Evolutionary conservation across 2,888 invertebrate genomes (phyloP).

Genomic region (Meloe dianella): DNA sequence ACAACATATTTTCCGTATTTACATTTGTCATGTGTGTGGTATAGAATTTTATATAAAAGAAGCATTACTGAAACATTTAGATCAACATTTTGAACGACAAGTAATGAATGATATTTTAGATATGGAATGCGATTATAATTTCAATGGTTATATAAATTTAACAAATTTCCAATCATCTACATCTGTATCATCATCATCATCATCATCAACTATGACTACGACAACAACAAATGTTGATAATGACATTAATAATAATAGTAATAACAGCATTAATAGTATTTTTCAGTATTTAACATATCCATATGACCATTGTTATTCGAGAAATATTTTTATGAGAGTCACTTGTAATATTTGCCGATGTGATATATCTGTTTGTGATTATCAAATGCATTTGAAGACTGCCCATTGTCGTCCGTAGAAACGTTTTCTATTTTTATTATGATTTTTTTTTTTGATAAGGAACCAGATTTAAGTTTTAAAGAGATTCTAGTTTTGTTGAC

Average conservation of each 20-base stretch:
- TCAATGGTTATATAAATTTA: constrained; percentile 3
- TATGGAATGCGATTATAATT: constrained; percentile 49
- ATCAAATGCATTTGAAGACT: constrained; percentile 40
- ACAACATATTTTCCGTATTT: constrained; percentile 42
- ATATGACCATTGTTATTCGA: constrained; percentile 34
- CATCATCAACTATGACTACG: background rate
- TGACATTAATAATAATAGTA: constrained; percentile 33
- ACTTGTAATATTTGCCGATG: constrained; percentile 43
- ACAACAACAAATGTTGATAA: too few relatives aligned
- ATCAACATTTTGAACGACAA: constrained; percentile 45
- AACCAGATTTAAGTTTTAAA: too few relatives aligned
- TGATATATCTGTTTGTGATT: constrained; percentile 42
- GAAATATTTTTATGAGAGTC: too few relatives aligned
- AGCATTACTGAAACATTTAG: constrained; percentile 42
- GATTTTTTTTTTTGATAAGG: background rate
- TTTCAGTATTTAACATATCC: constrained; percentile 40
- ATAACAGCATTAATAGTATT: constrained; percentile 41
- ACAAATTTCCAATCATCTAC: background rate
- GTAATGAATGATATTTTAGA: constrained; percentile 45
- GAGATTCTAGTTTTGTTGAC: background rate
- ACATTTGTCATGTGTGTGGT: constrained; percentile 46
- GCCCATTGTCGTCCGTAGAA: too few relatives aligned
- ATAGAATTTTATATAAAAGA: constrained; percentile 43
- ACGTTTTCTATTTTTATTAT: constrained; percentile 33
- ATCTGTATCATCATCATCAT: background rate